phyloP scores from a whole-genome alignment of 2,888 invertebrate species.

The Catocala fraxini region DNA sequence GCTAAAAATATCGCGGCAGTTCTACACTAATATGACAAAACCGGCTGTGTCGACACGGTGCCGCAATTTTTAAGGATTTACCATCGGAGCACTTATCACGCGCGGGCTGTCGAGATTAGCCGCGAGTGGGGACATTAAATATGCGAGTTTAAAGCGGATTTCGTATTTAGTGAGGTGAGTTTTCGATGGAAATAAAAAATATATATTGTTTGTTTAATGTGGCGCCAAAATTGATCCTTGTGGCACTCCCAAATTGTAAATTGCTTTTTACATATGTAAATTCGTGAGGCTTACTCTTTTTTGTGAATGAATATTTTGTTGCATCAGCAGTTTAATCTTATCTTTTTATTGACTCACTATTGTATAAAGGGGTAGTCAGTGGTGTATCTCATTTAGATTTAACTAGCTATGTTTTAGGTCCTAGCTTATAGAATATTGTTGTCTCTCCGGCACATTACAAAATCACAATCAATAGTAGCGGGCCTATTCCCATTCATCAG shows the following conservation, averaged over 20 bases:
- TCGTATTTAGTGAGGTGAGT: conserved; percentile 12
- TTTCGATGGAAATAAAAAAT: neutral
- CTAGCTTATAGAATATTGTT: too few species aligned
- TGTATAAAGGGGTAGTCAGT: too few species aligned
- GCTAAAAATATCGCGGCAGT: conserved; percentile 39
- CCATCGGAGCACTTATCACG: conserved; percentile 67
- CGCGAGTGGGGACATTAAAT: conserved; percentile 40
- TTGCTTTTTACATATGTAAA: too few species aligned
- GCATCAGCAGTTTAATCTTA: too few species aligned
- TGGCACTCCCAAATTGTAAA: neutral
- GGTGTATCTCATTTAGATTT: too few species aligned
- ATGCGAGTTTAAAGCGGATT: conserved; percentile 29
- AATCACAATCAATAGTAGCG: too few species aligned
- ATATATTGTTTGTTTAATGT: neutral
- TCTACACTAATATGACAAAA: conserved; percentile 64
- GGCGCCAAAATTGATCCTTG: neutral
- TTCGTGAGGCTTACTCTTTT: too few species aligned
- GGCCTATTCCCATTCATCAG: too few species aligned
- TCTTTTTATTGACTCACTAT: too few species aligned
- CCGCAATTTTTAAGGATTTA: conserved; percentile 79
- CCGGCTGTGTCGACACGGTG: conserved; percentile 59
- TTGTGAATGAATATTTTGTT: too few species aligned
- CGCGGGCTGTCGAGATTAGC: conserved; percentile 47
- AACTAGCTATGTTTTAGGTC: too few species aligned
- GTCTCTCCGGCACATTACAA: too few species aligned